Evolutionary conservation across 1,140 invertebrate genomes (phyloP), one percentile per base, ranked within the genome.

Genomic region (Amphibalanus amphitrite): DNA sequence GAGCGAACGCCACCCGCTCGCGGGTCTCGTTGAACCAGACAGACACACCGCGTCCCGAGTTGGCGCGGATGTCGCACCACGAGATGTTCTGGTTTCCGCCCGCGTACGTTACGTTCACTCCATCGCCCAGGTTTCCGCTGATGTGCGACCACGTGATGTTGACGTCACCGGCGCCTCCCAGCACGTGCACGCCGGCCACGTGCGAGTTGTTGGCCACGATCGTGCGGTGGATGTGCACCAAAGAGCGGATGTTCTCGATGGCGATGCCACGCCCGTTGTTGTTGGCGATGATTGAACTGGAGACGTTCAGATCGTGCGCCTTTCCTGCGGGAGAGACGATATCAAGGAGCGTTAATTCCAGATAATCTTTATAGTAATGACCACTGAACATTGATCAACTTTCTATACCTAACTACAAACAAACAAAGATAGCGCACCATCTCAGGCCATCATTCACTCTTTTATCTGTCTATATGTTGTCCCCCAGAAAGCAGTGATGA

Each of bases 261-360:
- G 86, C 88, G 69, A 97, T 86, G 30, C 97, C 97, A 80, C 95
- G 88, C 0, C 96, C 96, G 76, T 90, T 90, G 80, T 99, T 99
- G 75, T 91, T 86, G 0, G 87, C 85, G 64, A 98, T 87, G 29
- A 88, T 85, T 26, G 90, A 90, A 74, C 90, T 87, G 0, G 88
- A 90, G 13, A 99, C 84, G 73, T 93, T 91, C 1, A 98, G 82
- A 78, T 97, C 93, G 77, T 89, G 90, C 69, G 87, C 88, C 85
- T 93, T 93, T 28, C 65, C 26, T 67, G 65, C 13, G 28, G 8
- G 33, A 38, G 33, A 38, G n/a, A n/a, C n/a, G n/a, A n/a, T n/a
- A n/a, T n/a, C n/a, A n/a, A n/a, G n/a, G n/a, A n/a, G n/a, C n/a
- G n/a, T n/a, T n/a, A n/a, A n/a, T n/a, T n/a, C n/a, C n/a, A n/a